These are phyloP conservation scores for Norana najaformis DNA, from an alignment of 2,888 invertebrate genomes.

Conservation along the genomic window DNA sequence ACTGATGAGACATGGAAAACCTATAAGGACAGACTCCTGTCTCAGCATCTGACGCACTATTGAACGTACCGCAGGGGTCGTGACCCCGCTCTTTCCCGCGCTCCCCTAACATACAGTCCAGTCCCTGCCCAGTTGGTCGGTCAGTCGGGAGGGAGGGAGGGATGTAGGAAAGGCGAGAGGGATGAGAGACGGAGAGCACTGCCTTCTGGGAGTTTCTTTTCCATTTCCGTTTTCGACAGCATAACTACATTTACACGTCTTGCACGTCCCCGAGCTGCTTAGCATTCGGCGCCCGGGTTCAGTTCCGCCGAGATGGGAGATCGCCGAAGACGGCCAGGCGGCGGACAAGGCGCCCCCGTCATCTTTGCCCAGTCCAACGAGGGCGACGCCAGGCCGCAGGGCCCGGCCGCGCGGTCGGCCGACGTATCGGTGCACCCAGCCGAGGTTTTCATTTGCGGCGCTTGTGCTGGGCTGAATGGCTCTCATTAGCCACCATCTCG, in stretches of 20 bases:
- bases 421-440: background rate
- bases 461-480: background rate
- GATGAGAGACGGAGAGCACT: background rate
- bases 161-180: background rate
- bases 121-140: background rate
- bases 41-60: background rate
- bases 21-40: background rate
- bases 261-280: slow-evolving; percentile 25
- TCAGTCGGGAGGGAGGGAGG: background rate
- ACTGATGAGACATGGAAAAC: slow-evolving; percentile 13
- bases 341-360: background rate
- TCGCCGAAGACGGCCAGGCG: background rate
- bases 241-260: slow-evolving; percentile 14
- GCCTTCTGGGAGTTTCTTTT: slow-evolving; percentile 7
- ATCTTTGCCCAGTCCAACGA: background rate
- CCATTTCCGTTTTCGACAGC: slow-evolving; percentile 22
- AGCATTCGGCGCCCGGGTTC: background rate
- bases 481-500: background rate
- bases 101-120: background rate
- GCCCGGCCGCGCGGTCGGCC: background rate
- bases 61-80: too few relatives aligned
- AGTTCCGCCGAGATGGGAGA: background rate
- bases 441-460: background rate
- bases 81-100: too few relatives aligned
- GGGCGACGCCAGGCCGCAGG: slow-evolving; percentile 7